Evolutionary conservation across 2,113 vertebrate genomes (phyloP), one percentile per base, ranked within the genome.

Genomic region (Nesoenas mayeri): DNA sequence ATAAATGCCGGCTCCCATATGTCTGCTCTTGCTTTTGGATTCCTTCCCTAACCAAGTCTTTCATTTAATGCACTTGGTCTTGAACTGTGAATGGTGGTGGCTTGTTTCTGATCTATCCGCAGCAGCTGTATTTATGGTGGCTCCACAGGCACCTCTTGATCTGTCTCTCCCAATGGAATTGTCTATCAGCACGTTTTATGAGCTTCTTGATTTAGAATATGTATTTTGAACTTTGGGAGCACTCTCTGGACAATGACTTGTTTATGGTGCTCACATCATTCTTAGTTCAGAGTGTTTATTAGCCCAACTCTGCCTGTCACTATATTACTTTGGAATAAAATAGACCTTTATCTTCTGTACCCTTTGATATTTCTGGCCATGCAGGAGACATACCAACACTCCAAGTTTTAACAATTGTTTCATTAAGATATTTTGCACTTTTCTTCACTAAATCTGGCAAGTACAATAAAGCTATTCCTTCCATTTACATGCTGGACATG

Each of bases 181-280:
- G 72, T 93, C 78, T 67, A 84, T 93, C 79, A 73, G 87, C 40
- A 75, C 58, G 90, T 92, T 97, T 96, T 84, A 92, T 81, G 89
- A 90, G 62, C 54, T 78, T 84, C 84, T 91, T 96, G 93, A 96
- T 97, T 97, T 97, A 96, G 93, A 89, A 89, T 94, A 95, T 29
- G 11, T 66, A 89, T 83, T 86, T 44, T 0, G 14, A 91, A 92
- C 79, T 74, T 95, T 44, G 62, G 61, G 93, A 92, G 73, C 78
- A 40, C 70, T 87, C 48, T 87, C 70, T 75, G 71, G 77, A 85
- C 85, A 87, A 96, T 82, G 91, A 69, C 79, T 90, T 95, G 70
- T 95, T 97, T 95, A 95, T 94, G 75, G 89, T 86, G 77, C 47
- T 96, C 92, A 71, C 11, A n/a, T 94, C 95, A 96, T 94, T 91